Evolutionary conservation across 2,113 vertebrate species (phyloP).

Genomic region (Gambusia affinis): DNA sequence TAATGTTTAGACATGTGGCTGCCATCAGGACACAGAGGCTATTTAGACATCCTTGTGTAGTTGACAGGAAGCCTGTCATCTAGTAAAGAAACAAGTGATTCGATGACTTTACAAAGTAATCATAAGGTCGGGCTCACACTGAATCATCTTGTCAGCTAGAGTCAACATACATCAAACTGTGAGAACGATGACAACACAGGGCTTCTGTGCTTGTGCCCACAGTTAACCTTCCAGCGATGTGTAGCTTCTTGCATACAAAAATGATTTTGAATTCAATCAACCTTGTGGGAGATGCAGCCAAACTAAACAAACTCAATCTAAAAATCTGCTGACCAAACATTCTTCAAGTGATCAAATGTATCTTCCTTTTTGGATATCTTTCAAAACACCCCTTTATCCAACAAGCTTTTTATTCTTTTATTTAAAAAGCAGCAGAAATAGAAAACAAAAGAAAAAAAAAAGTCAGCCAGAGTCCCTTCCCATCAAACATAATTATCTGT

Average conservation of each 20-base stretch:
- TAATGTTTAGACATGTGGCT: not conserved
- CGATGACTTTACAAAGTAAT: not conserved
- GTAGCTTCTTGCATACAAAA: slow-evolving; percentile 5
- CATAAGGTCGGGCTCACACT: not conserved
- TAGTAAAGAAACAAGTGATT: not conserved
- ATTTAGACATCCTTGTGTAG: not conserved
- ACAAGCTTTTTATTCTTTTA: slow-evolving; percentile 25
- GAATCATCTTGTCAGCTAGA: not conserved
- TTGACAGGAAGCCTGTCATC: not conserved
- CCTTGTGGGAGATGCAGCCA: slow-evolving; percentile 7
- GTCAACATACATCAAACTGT: not conserved
- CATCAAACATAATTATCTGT: slow-evolving; percentile 39
- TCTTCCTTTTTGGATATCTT: slow-evolving; percentile 41
- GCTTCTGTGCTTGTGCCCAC: not conserved
- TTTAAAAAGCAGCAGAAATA: slow-evolving; percentile 40
- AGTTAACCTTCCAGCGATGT: slow-evolving; percentile 13
- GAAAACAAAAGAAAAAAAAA: slow-evolving; percentile 15
- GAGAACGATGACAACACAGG: not conserved
- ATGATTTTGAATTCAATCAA: slow-evolving; percentile 40
- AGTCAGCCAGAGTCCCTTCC: slow-evolving; percentile 15
- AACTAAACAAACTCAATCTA: slow-evolving; percentile 3
- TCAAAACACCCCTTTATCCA: slow-evolving; percentile 14
- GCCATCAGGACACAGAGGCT: not conserved
- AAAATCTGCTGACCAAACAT: slow-evolving; percentile 53
- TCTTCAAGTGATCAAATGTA: slow-evolving; percentile 14